phyloP scores from a whole-genome alignment of 1,140 invertebrate species.

The Plectus sambesii region DNA sequence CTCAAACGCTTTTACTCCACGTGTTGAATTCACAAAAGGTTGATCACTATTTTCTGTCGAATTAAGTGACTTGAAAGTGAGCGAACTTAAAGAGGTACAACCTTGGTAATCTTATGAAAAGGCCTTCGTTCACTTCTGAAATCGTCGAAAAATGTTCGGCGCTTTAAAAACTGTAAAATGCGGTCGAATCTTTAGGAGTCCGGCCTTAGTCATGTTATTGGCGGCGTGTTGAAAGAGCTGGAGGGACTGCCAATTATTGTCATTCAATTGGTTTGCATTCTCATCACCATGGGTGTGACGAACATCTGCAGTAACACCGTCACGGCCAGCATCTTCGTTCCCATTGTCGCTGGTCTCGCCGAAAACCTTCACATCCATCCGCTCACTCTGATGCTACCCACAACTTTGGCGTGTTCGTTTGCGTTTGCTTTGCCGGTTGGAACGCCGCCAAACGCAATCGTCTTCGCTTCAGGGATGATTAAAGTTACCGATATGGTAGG shows the following conservation, averaged over 20 bases:
- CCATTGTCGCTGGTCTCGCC: constrained; percentile 23
- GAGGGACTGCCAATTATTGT: constrained; percentile 12
- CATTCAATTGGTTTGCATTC: constrained; percentile 21
- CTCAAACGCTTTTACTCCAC: too few species aligned
- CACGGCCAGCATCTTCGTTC: constrained; percentile 24
- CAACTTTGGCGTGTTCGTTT: constrained; percentile 46
- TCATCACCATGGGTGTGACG: constrained; percentile 20
- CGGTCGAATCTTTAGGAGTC: too few species aligned
- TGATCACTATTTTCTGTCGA: too few species aligned
- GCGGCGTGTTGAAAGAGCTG: constrained; percentile 7
- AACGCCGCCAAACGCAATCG: constrained; percentile 85
- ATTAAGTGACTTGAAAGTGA: too few species aligned
- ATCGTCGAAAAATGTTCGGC: too few species aligned
- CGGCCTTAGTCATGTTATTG: constrained; percentile 18
- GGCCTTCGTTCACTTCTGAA: too few species aligned
- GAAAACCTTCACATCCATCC: constrained; percentile 47
- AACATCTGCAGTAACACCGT: constrained; percentile 28
- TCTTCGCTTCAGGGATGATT: constrained; percentile 54
- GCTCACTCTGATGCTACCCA: constrained; percentile 50
- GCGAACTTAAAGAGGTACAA: too few species aligned
- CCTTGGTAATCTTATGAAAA: too few species aligned
- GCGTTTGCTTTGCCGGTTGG: constrained; percentile 65
- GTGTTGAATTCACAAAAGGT: too few species aligned
- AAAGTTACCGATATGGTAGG: constrained; percentile 49
- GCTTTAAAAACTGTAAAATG: too few species aligned